These are phyloP conservation scores for Calliopsis andreniformis DNA, from an alignment of 1,140 invertebrate species.

Conservation along the genomic window DNA sequence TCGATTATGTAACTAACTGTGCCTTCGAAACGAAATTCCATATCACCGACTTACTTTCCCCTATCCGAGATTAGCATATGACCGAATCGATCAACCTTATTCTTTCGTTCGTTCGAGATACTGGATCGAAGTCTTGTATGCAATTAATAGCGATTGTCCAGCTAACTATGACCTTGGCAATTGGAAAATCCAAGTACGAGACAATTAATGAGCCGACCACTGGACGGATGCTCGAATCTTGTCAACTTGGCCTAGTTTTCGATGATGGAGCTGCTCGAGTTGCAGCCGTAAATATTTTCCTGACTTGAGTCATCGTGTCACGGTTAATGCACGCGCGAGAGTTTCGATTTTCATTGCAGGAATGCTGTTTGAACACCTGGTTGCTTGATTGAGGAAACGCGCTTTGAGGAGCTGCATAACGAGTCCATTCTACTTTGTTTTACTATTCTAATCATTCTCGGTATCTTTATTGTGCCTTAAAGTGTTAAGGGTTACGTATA, in stretches of 20 bases:
- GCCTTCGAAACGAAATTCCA: not conserved
- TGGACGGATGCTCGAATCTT: too few relatives aligned
- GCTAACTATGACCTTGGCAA: not conserved
- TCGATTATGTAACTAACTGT: not conserved
- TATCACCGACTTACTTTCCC: not conserved
- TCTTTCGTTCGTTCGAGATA: not conserved
- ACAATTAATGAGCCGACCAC: not conserved
- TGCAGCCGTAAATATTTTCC: not conserved
- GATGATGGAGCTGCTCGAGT: not conserved
- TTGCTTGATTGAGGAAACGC: too few relatives aligned
- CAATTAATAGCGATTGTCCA: not conserved
- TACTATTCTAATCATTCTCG: too few relatives aligned
- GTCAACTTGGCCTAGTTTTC: slow-evolving; percentile 6
- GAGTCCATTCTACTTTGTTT: too few relatives aligned
- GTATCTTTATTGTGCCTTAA: too few relatives aligned
- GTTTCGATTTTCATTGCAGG: not conserved
- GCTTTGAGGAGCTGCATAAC: too few relatives aligned
- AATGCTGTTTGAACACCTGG: not conserved
- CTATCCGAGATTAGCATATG: not conserved
- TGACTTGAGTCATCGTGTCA: not conserved
- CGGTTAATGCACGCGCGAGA: not conserved
- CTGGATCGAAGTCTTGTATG: not conserved
- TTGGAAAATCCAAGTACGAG: not conserved
- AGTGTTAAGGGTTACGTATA: too few relatives aligned
- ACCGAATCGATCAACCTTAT: not conserved